A percentile compares a stretch with the other conserved stretches of the same genome.
phyloP scores from a whole-genome alignment of 2,113 vertebrate genomes.

The Ammodytes marinus region DNA sequence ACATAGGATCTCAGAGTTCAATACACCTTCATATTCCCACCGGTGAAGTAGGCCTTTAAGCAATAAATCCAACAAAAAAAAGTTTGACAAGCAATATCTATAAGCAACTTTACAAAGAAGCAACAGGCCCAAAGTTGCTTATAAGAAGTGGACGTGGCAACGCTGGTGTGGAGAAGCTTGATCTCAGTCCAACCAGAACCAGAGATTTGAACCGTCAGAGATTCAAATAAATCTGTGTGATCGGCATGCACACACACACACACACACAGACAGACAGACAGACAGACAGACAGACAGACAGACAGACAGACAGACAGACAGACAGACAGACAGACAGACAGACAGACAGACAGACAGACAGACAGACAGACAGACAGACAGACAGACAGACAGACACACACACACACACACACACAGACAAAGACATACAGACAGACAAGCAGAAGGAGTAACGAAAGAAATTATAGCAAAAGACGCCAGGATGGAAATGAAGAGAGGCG shows the following conservation, averaged over 20 bases:
- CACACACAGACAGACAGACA: neutral
- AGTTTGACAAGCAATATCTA: no score
- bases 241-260: constrained; percentile 29
- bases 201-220: neutral
- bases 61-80: no score
- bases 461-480: neutral
- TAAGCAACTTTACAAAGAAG: no score
- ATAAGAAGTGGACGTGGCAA: no score
- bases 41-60: no score
- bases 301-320: neutral
- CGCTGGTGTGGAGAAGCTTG: no score
- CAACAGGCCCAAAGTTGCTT: no score
- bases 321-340: no score
- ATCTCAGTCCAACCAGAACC: no score
- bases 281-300: neutral
- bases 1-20: no score
- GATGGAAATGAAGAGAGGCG: neutral
- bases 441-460: neutral
- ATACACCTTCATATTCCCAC: no score
- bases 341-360: neutral
- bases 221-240: neutral
- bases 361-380: neutral
- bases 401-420: neutral
- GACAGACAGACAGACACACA: constrained; percentile 9
- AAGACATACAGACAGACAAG: neutral